These are phyloP conservation scores for Poliocrania exsul DNA, from an alignment of 2,797 vertebrate species.

Conservation along the genomic window DNA sequence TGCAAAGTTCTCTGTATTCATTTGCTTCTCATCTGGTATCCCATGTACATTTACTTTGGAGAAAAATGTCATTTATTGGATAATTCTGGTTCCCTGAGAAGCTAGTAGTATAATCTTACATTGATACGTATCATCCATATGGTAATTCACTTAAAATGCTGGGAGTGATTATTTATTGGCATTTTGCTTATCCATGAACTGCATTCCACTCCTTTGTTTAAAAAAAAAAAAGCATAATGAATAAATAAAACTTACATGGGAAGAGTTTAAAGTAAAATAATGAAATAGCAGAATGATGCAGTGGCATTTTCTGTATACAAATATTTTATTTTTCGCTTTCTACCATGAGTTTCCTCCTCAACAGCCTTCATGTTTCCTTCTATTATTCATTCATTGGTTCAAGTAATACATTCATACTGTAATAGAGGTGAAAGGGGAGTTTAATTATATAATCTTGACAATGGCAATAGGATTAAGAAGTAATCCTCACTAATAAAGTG, in stretches of 20 bases:
- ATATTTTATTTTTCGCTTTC: background rate
- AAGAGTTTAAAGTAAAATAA: conserved; percentile 10
- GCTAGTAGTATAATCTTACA: background rate
- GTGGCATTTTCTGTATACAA: background rate
- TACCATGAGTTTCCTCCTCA: background rate
- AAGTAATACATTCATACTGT: conserved; percentile 79
- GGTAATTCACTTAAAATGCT: conserved; percentile 6
- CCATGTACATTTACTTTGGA: background rate
- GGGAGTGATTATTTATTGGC: conserved; percentile 2
- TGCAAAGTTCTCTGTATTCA: background rate
- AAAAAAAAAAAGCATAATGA: background rate
- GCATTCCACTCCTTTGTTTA: background rate
- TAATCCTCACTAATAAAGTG: conserved; percentile 89
- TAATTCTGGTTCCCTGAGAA: conserved; percentile 7
- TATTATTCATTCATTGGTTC: conserved; percentile 69
- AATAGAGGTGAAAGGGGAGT: conserved; percentile 83
- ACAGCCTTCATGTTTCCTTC: conserved; percentile 8
- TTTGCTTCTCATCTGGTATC: background rate
- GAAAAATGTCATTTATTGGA: background rate
- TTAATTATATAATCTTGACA: conserved; percentile 88
- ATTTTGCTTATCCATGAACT: background rate
- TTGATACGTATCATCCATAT: background rate
- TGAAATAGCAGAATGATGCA: background rate
- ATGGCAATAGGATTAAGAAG: conserved; percentile 89
- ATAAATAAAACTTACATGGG: background rate